phyloP scores from a whole-genome alignment of 2,797 vertebrate species.

The Sylvilagus floridanus region DNA sequence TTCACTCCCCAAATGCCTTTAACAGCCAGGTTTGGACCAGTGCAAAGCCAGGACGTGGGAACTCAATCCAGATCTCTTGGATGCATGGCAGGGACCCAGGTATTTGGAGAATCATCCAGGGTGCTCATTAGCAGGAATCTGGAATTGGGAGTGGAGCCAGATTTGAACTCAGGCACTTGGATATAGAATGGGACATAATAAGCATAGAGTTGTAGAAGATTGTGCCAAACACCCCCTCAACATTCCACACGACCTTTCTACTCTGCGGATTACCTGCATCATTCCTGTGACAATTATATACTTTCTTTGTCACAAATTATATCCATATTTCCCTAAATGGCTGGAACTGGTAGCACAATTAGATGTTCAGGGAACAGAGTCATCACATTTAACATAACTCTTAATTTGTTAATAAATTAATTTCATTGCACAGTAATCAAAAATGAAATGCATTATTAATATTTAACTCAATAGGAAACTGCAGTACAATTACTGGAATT shows the following conservation, averaged over 20 bases:
- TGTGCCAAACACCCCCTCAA: too few relatives aligned
- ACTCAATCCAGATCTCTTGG: too few relatives aligned
- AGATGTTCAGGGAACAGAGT: background rate
- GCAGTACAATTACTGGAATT: background rate
- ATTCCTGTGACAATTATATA: background rate
- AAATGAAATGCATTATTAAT: conserved; percentile 4
- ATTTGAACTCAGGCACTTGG: too few relatives aligned
- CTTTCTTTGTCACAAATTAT: background rate
- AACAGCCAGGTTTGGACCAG: too few relatives aligned
- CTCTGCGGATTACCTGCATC: background rate
- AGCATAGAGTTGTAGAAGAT: too few relatives aligned
- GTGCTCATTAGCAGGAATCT: too few relatives aligned
- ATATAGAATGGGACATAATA: too few relatives aligned
- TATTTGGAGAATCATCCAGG: too few relatives aligned
- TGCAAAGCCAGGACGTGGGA: too few relatives aligned
- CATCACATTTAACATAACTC: background rate
- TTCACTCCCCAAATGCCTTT: too few relatives aligned
- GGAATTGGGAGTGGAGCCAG: too few relatives aligned
- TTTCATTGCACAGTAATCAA: background rate
- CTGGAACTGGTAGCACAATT: background rate
- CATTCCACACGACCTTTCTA: background rate
- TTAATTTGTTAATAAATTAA: background rate
- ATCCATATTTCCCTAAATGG: background rate
- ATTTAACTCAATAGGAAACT: background rate
- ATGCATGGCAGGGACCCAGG: too few relatives aligned